These are phyloP conservation scores for Drosophila putrida DNA, from an alignment of 2,888 invertebrate genomes.

Conservation along the genomic window DNA sequence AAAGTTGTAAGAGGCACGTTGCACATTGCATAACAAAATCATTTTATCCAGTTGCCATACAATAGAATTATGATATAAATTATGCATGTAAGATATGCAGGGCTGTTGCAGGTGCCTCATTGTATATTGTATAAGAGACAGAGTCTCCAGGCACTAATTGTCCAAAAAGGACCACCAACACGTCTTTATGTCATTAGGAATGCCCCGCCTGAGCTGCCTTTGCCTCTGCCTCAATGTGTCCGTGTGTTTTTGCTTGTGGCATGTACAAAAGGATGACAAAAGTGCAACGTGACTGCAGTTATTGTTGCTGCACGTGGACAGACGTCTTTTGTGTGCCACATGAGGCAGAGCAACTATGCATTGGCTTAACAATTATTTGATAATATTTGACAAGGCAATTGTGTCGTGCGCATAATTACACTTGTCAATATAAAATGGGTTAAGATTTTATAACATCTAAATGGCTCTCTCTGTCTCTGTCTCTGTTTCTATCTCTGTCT, in stretches of 20 bases:
- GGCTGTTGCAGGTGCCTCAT: slow-evolving; percentile 64
- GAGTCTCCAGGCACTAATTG: slow-evolving; percentile 67
- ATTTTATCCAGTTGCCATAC: slow-evolving; percentile 24
- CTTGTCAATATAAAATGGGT: slow-evolving; percentile 82
- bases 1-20: slow-evolving; percentile 3
- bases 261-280: slow-evolving; percentile 73
- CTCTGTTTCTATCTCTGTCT: neutral
- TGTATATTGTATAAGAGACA: slow-evolving; percentile 1
- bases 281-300: slow-evolving; percentile 76
- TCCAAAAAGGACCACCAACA: slow-evolving; percentile 76
- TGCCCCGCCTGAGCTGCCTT: slow-evolving; percentile 40
- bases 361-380: slow-evolving; percentile 72
- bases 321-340: slow-evolving; percentile 42
- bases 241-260: slow-evolving; percentile 27
- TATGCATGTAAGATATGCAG: slow-evolving; percentile 59
- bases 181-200: slow-evolving; percentile 75
- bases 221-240: neutral
- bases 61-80: slow-evolving; percentile 68
- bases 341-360: slow-evolving; percentile 44
- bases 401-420: slow-evolving; percentile 79
- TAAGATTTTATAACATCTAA: slow-evolving; percentile 67
- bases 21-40: slow-evolving; percentile 28
- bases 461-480: slow-evolving; percentile 7
- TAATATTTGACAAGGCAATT: slow-evolving; percentile 79
- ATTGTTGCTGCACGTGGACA: slow-evolving; percentile 66